Base-by-base conservation (phyloP, 2,888 invertebrate genomes). In the Papilio gigon region DNA sequence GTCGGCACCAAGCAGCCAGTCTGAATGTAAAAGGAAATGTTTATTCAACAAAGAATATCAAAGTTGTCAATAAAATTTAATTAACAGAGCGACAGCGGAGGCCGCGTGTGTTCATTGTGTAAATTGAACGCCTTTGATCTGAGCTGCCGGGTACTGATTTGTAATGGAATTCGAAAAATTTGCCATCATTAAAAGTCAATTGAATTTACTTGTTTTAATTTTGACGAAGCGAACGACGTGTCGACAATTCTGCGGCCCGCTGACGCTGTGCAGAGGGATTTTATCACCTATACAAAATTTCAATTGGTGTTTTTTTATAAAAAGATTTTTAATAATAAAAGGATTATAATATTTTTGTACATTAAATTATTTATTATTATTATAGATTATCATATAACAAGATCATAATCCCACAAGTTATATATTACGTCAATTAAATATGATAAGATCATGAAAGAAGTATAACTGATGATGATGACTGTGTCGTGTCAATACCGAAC, bases 121-220 rank as follows among this genome's bases (percentile, higher is more conserved):
- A 77, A 85, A 85, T 85, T 82, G 70, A 80, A 82, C 79, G 78
- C 81, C 81, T 82, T 84, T 86, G 84, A 85, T 84, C 81, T 83
- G 80, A 80, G 73, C 72, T 78, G 78, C 79, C 77, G 75, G 72
- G 77, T 75, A 77, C 79, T 74, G 78, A 76, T 77, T 77, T 76
- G 80, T 80, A 83, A 85, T 84, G 81, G 77, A 75, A 84, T 84
- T 83, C 79, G 80, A 83, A 86, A 87, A 87, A 86, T 83, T 81
- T 82, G 20, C 75, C 84, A 82, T 84, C 83, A 84, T 87, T 85
- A 86, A 84, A 84, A 83, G 83, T 83, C 83, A 84, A 87, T 86
- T 84, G 80, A 82, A 84, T 88, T 87, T 80, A 78, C 81, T 82
- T 84, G 84, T 84, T 85, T 86, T 84, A 80, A 76, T 80, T 76